Evolutionary conservation across 2,113 vertebrate genomes (phyloP).

Genomic region (Nannobrachium achirus): DNA sequence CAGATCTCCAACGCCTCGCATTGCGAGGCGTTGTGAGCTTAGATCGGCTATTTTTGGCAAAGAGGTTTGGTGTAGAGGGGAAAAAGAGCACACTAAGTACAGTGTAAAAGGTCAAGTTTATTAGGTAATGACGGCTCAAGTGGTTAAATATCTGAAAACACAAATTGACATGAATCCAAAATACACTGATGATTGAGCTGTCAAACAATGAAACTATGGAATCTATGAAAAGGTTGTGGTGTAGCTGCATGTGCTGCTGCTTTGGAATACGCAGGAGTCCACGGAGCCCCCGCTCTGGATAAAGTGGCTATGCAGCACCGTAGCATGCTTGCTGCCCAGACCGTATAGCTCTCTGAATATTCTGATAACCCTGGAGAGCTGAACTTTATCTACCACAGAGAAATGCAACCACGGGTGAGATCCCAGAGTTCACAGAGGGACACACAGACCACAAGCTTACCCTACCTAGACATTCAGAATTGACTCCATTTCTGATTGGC

Average conservation of each 20-base stretch:
- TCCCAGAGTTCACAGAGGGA: background rate
- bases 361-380: background rate
- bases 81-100: too few species aligned
- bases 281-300: constrained; percentile 39
- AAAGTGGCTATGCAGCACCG: constrained; percentile 11
- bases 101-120: too few species aligned
- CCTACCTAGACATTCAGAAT: constrained; percentile 10
- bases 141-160: too few species aligned
- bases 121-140: too few species aligned
- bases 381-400: background rate
- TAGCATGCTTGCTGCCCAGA: background rate
- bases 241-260: constrained; percentile 56
- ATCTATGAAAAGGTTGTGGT: too few species aligned
- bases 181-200: too few species aligned
- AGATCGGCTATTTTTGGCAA: too few species aligned
- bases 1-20: too few species aligned
- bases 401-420: background rate
- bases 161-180: too few species aligned
- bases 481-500: background rate
- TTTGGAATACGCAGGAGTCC: constrained; percentile 50
- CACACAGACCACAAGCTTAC: background rate
- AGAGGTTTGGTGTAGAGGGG: too few species aligned
- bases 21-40: too few species aligned
- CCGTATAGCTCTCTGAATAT: background rate
- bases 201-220: too few species aligned